Evolutionary conservation across 2,113 vertebrate species (phyloP).

Genomic region (Athene cunicularia): DNA sequence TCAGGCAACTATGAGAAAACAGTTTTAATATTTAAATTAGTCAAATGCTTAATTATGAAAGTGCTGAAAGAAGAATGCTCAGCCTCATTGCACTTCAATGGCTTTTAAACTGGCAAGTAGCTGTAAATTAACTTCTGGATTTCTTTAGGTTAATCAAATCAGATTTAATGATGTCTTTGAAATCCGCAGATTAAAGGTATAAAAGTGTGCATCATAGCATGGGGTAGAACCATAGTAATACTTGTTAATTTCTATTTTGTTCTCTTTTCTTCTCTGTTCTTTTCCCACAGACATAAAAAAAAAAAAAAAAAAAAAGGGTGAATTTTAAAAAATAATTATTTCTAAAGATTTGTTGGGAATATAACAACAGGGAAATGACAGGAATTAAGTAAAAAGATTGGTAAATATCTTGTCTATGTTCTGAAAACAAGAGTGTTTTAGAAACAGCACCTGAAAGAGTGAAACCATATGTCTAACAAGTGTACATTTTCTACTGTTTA

Average conservation of each 20-base stretch:
- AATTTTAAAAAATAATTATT: not conserved
- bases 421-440: not conserved
- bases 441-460: not conserved
- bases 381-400: not conserved
- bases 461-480: not conserved
- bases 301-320: not conserved
- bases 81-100: slow-evolving; percentile 33
- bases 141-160: slow-evolving; percentile 56
- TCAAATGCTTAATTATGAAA: slow-evolving; percentile 45
- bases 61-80: slow-evolving; percentile 28
- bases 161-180: slow-evolving; percentile 46
- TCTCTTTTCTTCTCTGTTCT: not conserved
- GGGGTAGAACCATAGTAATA: not conserved
- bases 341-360: not conserved
- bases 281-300: not conserved
- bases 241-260: not conserved
- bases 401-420: not conserved
- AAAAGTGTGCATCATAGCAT: not conserved
- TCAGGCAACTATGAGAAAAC: slow-evolving; percentile 15
- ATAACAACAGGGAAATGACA: not conserved
- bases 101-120: slow-evolving; percentile 23
- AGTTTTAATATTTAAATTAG: slow-evolving; percentile 53
- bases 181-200: slow-evolving; percentile 29
- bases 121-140: slow-evolving; percentile 37
- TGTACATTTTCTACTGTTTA: not conserved